Percentiles rank a stretch among this genome's conserved stretches.
Conservation (phyloP, 1,140 invertebrate genomes). For the Cyclina sinensis region DNA sequence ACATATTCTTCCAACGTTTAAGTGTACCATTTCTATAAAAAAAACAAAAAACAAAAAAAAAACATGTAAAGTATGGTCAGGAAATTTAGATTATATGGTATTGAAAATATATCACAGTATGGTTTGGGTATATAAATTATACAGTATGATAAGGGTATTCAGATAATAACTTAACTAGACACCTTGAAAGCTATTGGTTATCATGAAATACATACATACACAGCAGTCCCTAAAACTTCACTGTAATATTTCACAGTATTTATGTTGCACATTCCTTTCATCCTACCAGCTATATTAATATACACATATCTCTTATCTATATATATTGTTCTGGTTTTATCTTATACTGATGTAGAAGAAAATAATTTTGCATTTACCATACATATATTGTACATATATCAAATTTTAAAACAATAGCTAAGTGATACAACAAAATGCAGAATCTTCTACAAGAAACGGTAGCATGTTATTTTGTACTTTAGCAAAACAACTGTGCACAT, state of each 20-base stretch:
- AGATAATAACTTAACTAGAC: background rate
- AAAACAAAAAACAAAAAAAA: too few relatives aligned
- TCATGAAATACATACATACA: background rate
- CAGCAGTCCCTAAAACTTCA: background rate
- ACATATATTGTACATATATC: background rate
- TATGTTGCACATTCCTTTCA: background rate
- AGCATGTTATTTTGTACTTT: background rate
- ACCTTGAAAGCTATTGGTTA: background rate
- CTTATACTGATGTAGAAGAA: background rate
- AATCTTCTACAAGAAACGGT: background rate
- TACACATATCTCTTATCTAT: background rate
- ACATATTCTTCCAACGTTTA: too few relatives aligned
- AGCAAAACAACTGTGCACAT: background rate
- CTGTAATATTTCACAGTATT: conserved; percentile 9
- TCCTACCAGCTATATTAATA: background rate
- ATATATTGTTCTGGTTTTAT: background rate
- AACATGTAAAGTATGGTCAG: too few relatives aligned
- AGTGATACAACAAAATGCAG: background rate
- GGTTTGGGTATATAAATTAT: background rate
- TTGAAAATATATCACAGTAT: background rate
- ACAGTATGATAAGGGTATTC: background rate
- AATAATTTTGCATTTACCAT: background rate
- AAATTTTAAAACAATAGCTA: background rate
- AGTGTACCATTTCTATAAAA: too few relatives aligned
- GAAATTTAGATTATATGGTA: too few relatives aligned